Base-by-base conservation (phyloP, 2,797 vertebrate species). In the Eospalax fontanierii region DNA sequence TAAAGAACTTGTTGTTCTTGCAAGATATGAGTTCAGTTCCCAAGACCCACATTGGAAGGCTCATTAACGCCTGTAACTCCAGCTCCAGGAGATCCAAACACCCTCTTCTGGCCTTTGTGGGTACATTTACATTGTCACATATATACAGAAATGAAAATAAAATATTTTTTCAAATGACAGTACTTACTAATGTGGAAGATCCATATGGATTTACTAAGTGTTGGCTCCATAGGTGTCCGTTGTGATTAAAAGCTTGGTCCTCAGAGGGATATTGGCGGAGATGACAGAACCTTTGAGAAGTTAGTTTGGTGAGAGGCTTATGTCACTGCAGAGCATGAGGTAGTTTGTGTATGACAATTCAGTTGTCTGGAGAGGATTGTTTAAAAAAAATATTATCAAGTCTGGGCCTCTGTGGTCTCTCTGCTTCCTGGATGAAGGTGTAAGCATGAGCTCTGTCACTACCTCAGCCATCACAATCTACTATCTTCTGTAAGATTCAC, bases 371-470 rank as follows among this genome's bases (percentile, higher is more conserved):
- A 18, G 65, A 57, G 12, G 22, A 19, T 19, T 16, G 21, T 54
- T 22, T 8, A 40, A 24, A 24, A 59, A 35, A 7, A 40, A n/a
- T 33, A 68, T 21, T 21, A 22, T 61, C 22, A 57, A 19, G 8
- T 57, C 10, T 79, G 50, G 7, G 12, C 26, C 22, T n/a, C 35
- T 38, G 30, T n/a, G 2, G 65, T 6, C 28, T 43, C 24, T 65
- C 54, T 63, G 54, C 57, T 22, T 65, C 59, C 16, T 28, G 7
- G 12, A 40, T 50, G 59, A 21, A 33, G 21, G 65, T 35, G 33
- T 6, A 65, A 4, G 7, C 22, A n/a, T 21, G 40, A 1, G 3
- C 46, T 57, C 6, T 54, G 40, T 3, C 3, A 18, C 15, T 3
- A 11, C 35, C 59, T 54, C 21, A 28, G 24, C 46, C 61, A 40